phyloP scores from a whole-genome alignment of 2,888 invertebrate genomes.

The Macrosoma leucophasiata region DNA sequence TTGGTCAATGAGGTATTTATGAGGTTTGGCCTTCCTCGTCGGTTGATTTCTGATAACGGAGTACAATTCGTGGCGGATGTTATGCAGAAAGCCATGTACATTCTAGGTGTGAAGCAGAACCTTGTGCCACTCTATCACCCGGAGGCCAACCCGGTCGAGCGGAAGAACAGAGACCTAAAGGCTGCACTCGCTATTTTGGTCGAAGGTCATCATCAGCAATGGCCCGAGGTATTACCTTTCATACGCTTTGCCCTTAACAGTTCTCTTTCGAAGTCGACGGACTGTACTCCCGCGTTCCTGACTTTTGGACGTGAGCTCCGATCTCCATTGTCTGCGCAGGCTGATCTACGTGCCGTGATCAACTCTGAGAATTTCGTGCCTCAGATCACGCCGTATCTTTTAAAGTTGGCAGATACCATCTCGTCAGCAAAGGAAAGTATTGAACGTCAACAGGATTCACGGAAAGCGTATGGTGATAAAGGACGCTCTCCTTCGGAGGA shows the following conservation, averaged over 20 bases:
- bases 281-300: slow-evolving; percentile 28
- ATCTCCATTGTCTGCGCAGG: slow-evolving; percentile 11
- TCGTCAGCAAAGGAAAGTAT: not conserved
- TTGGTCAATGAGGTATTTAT: slow-evolving; percentile 26
- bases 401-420: slow-evolving; percentile 1
- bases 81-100: slow-evolving; percentile 26
- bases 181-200: slow-evolving; percentile 27
- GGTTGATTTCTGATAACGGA: slow-evolving; percentile 27
- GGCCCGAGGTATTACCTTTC: slow-evolving; percentile 26
- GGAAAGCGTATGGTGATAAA: slow-evolving; percentile 10
- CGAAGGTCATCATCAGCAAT: slow-evolving; percentile 23
- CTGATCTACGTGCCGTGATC: slow-evolving; percentile 11
- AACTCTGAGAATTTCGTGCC: slow-evolving; percentile 19
- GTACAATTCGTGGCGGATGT: slow-evolving; percentile 27
- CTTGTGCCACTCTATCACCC: slow-evolving; percentile 37
- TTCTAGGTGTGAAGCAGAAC: slow-evolving; percentile 21
- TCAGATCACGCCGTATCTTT: slow-evolving; percentile 19
- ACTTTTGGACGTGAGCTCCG: slow-evolving; percentile 32
- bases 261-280: slow-evolving; percentile 20
- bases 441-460: slow-evolving; percentile 1
- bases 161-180: slow-evolving; percentile 35
- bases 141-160: slow-evolving; percentile 35
- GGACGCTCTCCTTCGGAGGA: not conserved
- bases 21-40: slow-evolving; percentile 25
- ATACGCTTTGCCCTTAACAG: slow-evolving; percentile 12